Evolutionary conservation across 1,140 invertebrate genomes (phyloP).

Genomic region (Zaprionus davidi): DNA sequence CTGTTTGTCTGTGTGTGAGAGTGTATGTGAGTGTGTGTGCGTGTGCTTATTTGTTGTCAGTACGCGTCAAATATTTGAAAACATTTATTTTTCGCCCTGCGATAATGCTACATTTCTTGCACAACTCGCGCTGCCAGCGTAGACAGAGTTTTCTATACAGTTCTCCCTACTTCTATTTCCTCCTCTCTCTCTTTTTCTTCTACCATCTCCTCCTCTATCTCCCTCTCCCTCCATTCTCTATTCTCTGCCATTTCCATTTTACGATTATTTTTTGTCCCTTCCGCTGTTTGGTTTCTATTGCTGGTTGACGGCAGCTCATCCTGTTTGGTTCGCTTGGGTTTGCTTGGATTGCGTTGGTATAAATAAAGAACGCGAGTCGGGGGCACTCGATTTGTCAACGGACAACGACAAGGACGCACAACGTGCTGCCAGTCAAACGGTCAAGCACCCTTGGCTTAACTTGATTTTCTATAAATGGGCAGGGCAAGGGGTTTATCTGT

Average conservation of each 20-base stretch:
- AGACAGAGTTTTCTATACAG: constrained; percentile 22
- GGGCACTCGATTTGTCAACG: constrained; percentile 14
- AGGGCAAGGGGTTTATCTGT: neutral
- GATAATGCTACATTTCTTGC: constrained; percentile 71
- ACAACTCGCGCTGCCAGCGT: constrained; percentile 60
- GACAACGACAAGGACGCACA: neutral
- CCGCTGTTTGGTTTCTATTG: constrained; percentile 8
- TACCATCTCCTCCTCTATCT: neutral
- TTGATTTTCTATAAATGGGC: neutral
- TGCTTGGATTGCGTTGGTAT: neutral
- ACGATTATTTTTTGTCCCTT: constrained; percentile 28
- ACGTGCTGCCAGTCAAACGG: neutral
- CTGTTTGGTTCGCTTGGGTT: neutral
- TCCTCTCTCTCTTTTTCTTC: constrained; percentile 54
- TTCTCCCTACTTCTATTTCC: neutral
- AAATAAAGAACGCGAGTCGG: neutral
- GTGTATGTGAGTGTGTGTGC: constrained; percentile 11
- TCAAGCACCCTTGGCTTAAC: neutral
- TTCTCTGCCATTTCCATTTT: constrained; percentile 14
- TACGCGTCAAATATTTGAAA: constrained; percentile 82
- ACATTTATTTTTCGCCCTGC: constrained; percentile 77
- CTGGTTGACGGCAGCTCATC: constrained; percentile 29
- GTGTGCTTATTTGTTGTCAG: constrained; percentile 79
- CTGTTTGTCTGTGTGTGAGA: neutral
- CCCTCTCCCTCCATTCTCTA: no score